Evolutionary conservation across 2,113 vertebrate species (phyloP).

Genomic region (Phylloscopus whistleri): DNA sequence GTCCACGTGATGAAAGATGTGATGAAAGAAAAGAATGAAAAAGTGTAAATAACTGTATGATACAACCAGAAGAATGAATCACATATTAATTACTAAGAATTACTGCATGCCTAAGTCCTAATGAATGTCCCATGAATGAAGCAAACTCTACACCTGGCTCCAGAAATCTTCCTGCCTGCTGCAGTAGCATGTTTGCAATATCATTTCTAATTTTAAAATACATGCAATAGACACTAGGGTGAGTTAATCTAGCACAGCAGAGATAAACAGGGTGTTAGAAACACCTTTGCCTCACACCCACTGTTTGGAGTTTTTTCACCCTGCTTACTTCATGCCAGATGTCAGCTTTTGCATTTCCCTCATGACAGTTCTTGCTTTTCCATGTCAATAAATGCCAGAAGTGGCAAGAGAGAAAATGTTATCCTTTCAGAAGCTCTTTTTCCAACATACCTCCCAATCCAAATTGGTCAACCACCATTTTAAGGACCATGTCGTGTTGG

Average conservation of each 20-base stretch:
- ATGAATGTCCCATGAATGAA: not conserved
- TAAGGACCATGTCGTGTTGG: not conserved
- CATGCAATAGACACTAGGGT: not conserved
- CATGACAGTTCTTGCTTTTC: not conserved
- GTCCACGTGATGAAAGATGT: not conserved
- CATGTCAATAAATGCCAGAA: not conserved
- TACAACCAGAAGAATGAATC: not conserved
- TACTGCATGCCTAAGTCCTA: not conserved
- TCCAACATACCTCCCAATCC: not conserved
- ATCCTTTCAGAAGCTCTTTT: not conserved
- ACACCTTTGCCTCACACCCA: not conserved
- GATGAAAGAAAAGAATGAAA: not conserved
- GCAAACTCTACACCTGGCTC: not conserved
- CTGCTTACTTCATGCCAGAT: not conserved
- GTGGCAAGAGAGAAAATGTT: not conserved
- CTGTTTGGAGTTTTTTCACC: not conserved
- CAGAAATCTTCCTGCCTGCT: not conserved
- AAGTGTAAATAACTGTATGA: not conserved
- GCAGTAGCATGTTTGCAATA: not conserved
- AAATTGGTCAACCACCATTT: not conserved
- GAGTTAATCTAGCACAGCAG: not conserved
- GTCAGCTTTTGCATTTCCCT: not conserved
- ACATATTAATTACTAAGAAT: not conserved
- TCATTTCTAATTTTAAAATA: not conserved
- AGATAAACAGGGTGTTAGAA: not conserved